These are phyloP conservation scores for Malthinus seriepunctatus DNA, from an alignment of 2,888 invertebrate species.

Conservation along the genomic window DNA sequence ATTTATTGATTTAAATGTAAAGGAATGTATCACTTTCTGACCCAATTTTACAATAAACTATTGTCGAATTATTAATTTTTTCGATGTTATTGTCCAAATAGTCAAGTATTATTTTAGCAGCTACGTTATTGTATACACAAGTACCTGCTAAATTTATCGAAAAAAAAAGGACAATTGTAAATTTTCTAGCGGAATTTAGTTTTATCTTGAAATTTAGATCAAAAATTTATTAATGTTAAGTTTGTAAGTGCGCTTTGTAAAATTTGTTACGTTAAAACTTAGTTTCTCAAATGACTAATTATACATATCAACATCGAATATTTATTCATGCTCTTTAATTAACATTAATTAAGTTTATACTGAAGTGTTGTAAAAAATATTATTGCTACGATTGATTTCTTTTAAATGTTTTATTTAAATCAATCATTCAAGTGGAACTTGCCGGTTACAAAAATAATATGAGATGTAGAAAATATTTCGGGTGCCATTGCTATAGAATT, in stretches of 20 bases:
- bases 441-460: too few relatives aligned
- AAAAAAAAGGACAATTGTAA: neutral
- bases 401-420: neutral
- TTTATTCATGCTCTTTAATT: conserved; percentile 8
- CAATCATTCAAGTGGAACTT: neutral
- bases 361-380: neutral
- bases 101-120: neutral
- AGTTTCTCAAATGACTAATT: conserved; percentile 10
- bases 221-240: conserved; percentile 1
- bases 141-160: conserved; percentile 2
- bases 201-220: neutral
- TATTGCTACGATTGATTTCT: neutral
- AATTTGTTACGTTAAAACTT: conserved; percentile 4
- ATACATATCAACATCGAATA: conserved; percentile 27
- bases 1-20: too few relatives aligned
- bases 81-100: neutral
- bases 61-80: neutral
- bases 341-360: conserved; percentile 8
- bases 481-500: too few relatives aligned
- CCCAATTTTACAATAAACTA: too few relatives aligned
- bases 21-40: too few relatives aligned
- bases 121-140: neutral
- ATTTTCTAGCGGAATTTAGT: neutral
- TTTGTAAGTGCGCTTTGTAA: neutral
- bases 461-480: too few relatives aligned